phyloP scores from a whole-genome alignment of 2,888 invertebrate species.

The Allophyes oxyacanthae region DNA sequence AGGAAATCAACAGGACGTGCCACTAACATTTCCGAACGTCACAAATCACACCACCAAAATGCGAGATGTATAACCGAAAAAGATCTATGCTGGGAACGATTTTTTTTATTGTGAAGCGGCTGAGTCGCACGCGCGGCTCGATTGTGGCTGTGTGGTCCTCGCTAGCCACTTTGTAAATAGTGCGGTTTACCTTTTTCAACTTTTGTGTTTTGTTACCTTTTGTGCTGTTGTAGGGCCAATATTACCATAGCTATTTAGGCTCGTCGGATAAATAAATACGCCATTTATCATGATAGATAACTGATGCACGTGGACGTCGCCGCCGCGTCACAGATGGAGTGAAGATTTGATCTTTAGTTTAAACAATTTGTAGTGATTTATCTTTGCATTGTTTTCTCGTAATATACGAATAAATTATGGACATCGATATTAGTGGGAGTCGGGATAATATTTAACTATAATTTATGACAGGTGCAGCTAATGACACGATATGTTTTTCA shows the following conservation, averaged over 20 bases:
- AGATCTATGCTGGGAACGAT: constrained; percentile 86
- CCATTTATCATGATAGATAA: constrained; percentile 89
- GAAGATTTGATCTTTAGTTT: constrained; percentile 81
- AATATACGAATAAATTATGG: constrained; percentile 56
- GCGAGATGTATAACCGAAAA: constrained; percentile 88
- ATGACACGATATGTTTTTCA: constrained; percentile 28
- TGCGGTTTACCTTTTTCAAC: constrained; percentile 90
- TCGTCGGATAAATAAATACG: constrained; percentile 89
- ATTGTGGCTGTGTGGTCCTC: constrained; percentile 89
- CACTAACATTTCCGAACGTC: constrained; percentile 88
- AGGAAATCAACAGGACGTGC: constrained; percentile 80
- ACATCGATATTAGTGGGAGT: constrained; percentile 33
- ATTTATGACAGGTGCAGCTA: constrained; percentile 32
- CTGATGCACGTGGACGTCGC: constrained; percentile 84
- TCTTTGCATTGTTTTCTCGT: constrained; percentile 76
- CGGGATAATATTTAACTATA: constrained; percentile 29
- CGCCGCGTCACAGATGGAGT: constrained; percentile 80
- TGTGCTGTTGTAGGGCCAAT: constrained; percentile 89
- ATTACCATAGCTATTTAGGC: constrained; percentile 90
- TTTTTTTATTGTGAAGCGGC: constrained; percentile 82
- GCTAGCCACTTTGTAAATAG: constrained; percentile 90
- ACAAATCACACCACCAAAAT: constrained; percentile 89
- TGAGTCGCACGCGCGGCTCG: constrained; percentile 88
- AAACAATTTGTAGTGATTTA: constrained; percentile 80
- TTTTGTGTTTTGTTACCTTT: constrained; percentile 90